Percentiles rank a stretch among this genome's conserved stretches.
Conservation (phyloP, 30 jellyfish, hydroid and myxozoan species). For the Cassiopea xamachana region DNA sequence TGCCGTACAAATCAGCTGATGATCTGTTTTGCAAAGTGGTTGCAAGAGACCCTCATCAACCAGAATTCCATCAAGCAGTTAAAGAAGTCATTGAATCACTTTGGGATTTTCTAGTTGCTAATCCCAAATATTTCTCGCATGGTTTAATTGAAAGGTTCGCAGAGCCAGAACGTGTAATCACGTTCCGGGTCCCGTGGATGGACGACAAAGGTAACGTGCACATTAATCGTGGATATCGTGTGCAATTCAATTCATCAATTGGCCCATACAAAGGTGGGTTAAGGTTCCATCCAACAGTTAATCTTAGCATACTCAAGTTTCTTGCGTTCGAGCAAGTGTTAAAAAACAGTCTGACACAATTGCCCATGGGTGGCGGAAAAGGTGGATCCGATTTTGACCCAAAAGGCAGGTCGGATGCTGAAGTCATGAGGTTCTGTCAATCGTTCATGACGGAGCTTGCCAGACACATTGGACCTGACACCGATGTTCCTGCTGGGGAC, state of each 20-base stretch:
- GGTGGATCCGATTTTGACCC: constrained; percentile 96
- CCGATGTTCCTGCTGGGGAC: constrained; percentile 98
- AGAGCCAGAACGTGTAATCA: constrained; percentile 91
- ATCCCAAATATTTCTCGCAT: constrained; percentile 73
- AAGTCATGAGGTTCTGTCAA: constrained; percentile 95
- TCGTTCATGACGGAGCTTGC: constrained; percentile 91
- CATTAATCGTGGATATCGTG: constrained; percentile 91
- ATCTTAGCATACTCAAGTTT: constrained; percentile 82
- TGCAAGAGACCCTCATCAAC: constrained; percentile 71
- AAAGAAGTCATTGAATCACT: constrained; percentile 87
- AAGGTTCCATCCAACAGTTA: constrained; percentile 92
- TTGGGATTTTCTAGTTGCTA: constrained; percentile 76
- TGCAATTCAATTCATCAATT: constrained; percentile 91
- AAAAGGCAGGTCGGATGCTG: constrained; percentile 85
- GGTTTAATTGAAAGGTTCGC: constrained; percentile 84
- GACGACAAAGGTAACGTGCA: constrained; percentile 88
- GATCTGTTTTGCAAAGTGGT: constrained; percentile 72
- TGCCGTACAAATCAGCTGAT: constrained; percentile 82
- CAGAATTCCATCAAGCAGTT: constrained; percentile 93
- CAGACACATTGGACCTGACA: constrained; percentile 80
- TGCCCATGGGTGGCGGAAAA: constrained; percentile 97
- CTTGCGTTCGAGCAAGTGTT: constrained; percentile 90
- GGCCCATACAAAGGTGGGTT: constrained; percentile 98
- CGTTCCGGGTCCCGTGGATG: constrained; percentile 92
- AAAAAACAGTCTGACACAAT: constrained; percentile 85